phyloP scores from a whole-genome alignment of 2,113 vertebrate genomes.

The Himantopus leucocephalus region DNA sequence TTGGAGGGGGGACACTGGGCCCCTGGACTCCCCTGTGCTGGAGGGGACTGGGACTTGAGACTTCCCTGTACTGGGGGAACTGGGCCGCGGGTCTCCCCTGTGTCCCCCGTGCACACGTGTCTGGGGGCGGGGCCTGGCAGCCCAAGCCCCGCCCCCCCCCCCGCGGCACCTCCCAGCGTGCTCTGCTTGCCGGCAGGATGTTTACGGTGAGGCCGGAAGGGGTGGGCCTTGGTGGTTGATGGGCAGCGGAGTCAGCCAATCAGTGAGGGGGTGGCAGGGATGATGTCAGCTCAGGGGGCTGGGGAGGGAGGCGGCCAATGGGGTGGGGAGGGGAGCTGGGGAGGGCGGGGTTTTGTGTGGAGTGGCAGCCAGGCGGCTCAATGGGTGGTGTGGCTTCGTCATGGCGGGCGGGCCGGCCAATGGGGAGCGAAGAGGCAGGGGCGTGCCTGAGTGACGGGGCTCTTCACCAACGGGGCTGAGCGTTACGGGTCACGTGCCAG shows the following conservation, averaged over 20 bases:
- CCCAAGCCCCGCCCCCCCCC: neutral
- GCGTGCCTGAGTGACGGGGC: fast-evolving
- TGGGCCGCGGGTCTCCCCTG: too few relatives aligned
- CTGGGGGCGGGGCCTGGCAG: neutral
- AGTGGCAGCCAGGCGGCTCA: fast-evolving
- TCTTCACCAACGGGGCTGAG: fast-evolving
- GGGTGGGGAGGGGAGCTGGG: fast-evolving
- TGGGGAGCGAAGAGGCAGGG: fast-evolving
- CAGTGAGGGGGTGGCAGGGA: fast-evolving
- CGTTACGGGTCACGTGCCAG: fast-evolving
- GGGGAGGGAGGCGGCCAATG: fast-evolving
- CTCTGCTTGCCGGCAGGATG: neutral
- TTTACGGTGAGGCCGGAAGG: fast-evolving
- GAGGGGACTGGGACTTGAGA: too few relatives aligned
- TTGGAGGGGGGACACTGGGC: too few relatives aligned
- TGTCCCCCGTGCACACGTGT: neutral
- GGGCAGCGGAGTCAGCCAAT: fast-evolving
- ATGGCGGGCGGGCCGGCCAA: fast-evolving
- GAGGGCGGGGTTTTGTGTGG: fast-evolving
- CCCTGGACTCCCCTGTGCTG: too few relatives aligned
- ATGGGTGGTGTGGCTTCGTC: fast-evolving
- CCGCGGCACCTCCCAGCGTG: too few relatives aligned
- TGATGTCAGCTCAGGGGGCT: fast-evolving
- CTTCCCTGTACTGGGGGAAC: too few relatives aligned
- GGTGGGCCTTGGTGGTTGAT: fast-evolving